Conservation (phyloP, 2,888 invertebrate genomes). For the Cataglyphis livida region DNA sequence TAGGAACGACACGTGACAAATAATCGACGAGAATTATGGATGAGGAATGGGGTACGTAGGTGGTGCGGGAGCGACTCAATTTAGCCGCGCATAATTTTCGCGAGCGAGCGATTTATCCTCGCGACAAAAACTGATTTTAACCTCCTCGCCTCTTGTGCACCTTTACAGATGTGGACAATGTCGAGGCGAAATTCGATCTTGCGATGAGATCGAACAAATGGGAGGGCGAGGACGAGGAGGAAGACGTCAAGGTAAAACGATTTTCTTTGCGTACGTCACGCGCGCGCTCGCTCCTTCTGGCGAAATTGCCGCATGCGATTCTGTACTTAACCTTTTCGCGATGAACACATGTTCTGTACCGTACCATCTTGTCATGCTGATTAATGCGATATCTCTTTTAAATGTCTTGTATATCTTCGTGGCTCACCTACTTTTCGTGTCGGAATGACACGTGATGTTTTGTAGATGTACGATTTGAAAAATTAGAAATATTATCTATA, state of each 20-base stretch:
- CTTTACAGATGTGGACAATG: conserved; percentile 91
- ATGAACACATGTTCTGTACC: conserved; percentile 75
- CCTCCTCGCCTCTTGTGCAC: conserved; percentile 70
- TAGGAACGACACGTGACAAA: conserved; percentile 27
- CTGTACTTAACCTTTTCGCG: conserved; percentile 74
- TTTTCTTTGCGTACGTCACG: background rate
- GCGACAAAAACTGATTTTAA: conserved; percentile 49
- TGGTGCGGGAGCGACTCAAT: conserved; percentile 17
- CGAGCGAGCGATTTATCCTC: background rate
- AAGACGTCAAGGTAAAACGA: conserved; percentile 91
- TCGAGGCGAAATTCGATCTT: conserved; percentile 89
- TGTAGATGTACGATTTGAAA: background rate
- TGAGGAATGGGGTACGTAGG: conserved; percentile 90
- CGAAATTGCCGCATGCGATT: conserved; percentile 26
- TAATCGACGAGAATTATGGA: conserved; percentile 86
- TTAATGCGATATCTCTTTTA: background rate
- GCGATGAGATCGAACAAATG: conserved; percentile 91
- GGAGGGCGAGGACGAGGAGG: conserved; percentile 96
- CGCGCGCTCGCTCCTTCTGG: background rate
- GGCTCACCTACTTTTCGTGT: no score
- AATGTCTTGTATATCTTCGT: background rate
- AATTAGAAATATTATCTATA: background rate
- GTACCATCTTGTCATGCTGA: background rate
- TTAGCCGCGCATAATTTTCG: conserved; percentile 21
- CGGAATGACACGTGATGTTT: no score